Evolutionary conservation across 2,113 vertebrate species (phyloP), one percentile per base, ranked within the genome.

Genomic region (Notothenia coriiceps): DNA sequence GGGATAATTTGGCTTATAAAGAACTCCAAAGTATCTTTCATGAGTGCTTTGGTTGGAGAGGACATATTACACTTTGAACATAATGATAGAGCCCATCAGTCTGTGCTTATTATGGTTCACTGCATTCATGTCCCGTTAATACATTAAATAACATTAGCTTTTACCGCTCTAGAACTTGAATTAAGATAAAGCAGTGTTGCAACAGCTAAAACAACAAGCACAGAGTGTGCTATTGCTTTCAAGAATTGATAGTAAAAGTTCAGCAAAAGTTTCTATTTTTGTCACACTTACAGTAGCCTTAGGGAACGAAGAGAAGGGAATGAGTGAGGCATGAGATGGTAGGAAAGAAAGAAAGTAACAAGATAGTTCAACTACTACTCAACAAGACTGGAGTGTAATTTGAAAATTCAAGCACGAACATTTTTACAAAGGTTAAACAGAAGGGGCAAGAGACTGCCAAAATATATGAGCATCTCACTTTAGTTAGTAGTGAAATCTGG

Each of bases 61-160:
- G 40, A 60, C 44, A 47, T 55, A 29, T 56, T 73, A 54, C 55
- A 46, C 15, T 68, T 77, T 44, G 12, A 73, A 61, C 70, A 55
- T 73, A 61, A 63, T 56, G 10, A 79, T 50, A 22, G 56, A 12
- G 35, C 5, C 15, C n/a, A 71, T 78, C 8, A 74, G 29, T 73
- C 25, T n/a, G 3, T 14, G 29, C 12, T 76, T 57, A 88, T 75
- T 49, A 64, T 72, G 29, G 71, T 56, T 56, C 47, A 57, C 3
- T 46, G 44, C 14, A 14, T 22, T 79, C 6, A 18, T 70, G 57
- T 65, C 51, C 49, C 49, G 50, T 76, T 70, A 85, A 67, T 68
- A 6, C 60, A 76, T 84, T 46, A 17, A 74, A 74, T 54, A 68
- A 49, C 49, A 35, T 68, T 75, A 49, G 15, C 47, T 43, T 54